Conservation (phyloP, 2,888 invertebrate genomes). For the Amphiduros pacificus region DNA sequence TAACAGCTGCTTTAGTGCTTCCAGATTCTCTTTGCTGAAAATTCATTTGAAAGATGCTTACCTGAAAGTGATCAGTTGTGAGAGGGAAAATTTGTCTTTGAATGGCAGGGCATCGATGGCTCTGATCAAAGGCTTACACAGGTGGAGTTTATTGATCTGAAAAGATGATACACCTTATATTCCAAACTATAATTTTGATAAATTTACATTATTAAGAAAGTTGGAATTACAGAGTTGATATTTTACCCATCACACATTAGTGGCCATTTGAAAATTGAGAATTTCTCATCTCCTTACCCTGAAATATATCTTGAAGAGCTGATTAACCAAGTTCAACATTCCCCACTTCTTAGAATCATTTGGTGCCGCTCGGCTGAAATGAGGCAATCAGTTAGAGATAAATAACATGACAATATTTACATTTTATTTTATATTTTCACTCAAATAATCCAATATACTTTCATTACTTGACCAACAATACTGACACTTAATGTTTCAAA, state of each 20-base stretch:
- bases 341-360: slow-evolving; percentile 93
- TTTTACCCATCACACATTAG: neutral
- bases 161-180: slow-evolving; percentile 14
- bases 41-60: slow-evolving; percentile 34
- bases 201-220: neutral
- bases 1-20: too few relatives aligned
- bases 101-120: slow-evolving; percentile 92
- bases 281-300: too few relatives aligned
- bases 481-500: too few relatives aligned
- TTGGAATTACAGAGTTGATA: neutral
- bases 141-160: slow-evolving; percentile 65
- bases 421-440: too few relatives aligned
- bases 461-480: too few relatives aligned
- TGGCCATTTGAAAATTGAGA: too few relatives aligned
- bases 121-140: slow-evolving; percentile 85
- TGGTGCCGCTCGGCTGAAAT: slow-evolving; percentile 74
- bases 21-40: too few relatives aligned
- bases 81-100: slow-evolving; percentile 85
- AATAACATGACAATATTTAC: too few relatives aligned
- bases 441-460: too few relatives aligned
- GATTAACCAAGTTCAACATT: slow-evolving; percentile 94
- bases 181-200: neutral
- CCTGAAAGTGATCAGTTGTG: slow-evolving; percentile 94
- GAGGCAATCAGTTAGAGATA: neutral
- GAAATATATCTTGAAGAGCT: slow-evolving; percentile 95